Percentiles rank a stretch among this genome's conserved stretches.
Conservation (phyloP, 2,113 vertebrate species). For the Oryzias woworae region DNA sequence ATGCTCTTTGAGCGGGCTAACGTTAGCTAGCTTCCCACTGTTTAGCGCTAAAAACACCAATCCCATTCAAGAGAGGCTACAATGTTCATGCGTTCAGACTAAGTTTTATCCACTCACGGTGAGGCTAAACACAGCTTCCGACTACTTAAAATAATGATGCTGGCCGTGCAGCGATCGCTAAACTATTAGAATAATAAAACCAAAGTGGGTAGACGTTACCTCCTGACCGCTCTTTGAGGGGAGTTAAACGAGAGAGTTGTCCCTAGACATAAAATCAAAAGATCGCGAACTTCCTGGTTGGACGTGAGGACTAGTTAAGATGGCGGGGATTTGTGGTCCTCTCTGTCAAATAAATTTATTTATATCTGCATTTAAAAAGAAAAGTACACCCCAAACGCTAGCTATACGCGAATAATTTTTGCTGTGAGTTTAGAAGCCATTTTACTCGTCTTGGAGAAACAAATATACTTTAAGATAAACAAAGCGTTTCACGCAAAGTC, state of each 20-base stretch:
- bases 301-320: slow-evolving; percentile 48
- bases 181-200: not conserved
- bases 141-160: no score
- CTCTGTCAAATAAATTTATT: not conserved
- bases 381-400: no score
- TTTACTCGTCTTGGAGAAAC: no score
- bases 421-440: no score
- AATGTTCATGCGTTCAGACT: slow-evolving; percentile 18
- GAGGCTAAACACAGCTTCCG: no score
- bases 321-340: slow-evolving; percentile 45
- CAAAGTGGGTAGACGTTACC: slow-evolving; percentile 37
- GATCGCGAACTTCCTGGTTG: slow-evolving; percentile 55
- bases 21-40: slow-evolving; percentile 27
- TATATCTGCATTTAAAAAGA: no score
- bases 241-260: slow-evolving; percentile 68
- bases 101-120: slow-evolving; percentile 1
- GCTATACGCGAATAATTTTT: no score
- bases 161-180: rapidly evolving
- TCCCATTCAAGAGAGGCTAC: slow-evolving; percentile 46
- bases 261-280: slow-evolving; percentile 48
- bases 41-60: slow-evolving; percentile 58
- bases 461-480: not conserved
- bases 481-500: not conserved
- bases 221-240: slow-evolving; percentile 53
- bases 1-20: slow-evolving; percentile 30